phyloP scores from a whole-genome alignment of 1,140 invertebrate genomes.

The Drosophila tsacasi region DNA sequence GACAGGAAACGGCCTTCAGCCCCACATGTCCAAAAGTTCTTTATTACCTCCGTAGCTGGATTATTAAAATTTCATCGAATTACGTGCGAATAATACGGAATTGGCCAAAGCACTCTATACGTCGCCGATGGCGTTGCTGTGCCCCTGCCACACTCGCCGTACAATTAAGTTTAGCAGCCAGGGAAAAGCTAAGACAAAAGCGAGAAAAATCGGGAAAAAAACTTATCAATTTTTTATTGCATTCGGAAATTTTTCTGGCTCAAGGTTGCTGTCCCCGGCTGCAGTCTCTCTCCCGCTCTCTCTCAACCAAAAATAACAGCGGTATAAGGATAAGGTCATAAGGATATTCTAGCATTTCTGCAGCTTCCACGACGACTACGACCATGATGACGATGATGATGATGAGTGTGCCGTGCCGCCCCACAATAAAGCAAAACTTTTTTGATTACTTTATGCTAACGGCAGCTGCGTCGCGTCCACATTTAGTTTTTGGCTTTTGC shows the following conservation, averaged over 20 bases:
- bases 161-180: constrained; percentile 42
- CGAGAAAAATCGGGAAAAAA: constrained; percentile 21
- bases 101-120: constrained; percentile 34
- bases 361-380: constrained; percentile 38
- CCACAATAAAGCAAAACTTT: constrained; percentile 74
- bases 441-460: constrained; percentile 76
- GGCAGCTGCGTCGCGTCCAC: constrained; percentile 70
- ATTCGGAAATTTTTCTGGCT: constrained; percentile 25
- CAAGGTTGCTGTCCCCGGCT: constrained; percentile 32
- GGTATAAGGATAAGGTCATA: constrained; percentile 3
- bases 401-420: constrained; percentile 52
- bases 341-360: constrained; percentile 23
- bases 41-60: constrained; percentile 71
- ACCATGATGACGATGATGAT: constrained; percentile 46
- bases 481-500: constrained; percentile 66
- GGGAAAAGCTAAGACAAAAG: constrained; percentile 14
- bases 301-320: background rate
- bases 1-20: constrained; percentile 55
- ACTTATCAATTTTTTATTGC: constrained; percentile 59
- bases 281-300: background rate
- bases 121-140: constrained; percentile 3
- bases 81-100: constrained; percentile 73
- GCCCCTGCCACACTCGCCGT: constrained; percentile 11
- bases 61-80: constrained; percentile 79
- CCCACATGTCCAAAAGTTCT: constrained; percentile 70